Percentiles rank a stretch among this genome's conserved stretches.
Evolutionary conservation across 2,888 invertebrate genomes (phyloP).

Genomic region (Ichneumoninae sp.): DNA sequence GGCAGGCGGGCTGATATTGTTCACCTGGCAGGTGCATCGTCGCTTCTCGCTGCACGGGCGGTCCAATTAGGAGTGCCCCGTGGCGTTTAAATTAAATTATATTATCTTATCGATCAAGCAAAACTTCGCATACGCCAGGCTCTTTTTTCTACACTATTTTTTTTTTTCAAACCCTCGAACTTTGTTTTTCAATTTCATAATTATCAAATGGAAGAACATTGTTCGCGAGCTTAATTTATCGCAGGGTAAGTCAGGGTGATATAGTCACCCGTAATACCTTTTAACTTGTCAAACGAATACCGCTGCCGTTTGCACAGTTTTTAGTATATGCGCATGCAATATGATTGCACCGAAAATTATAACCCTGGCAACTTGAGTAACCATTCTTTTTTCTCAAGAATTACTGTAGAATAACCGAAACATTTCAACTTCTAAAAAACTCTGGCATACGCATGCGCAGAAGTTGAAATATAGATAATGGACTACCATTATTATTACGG

Average conservation of each 20-base stretch:
- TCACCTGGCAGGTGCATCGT: constrained; percentile 9
- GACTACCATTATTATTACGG: too few species aligned
- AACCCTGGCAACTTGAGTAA: too few species aligned
- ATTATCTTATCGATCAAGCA: constrained; percentile 44
- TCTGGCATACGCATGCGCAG: too few species aligned
- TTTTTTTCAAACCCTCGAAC: not conserved
- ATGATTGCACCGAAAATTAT: too few species aligned
- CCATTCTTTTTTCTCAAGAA: too few species aligned
- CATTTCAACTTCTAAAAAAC: too few species aligned
- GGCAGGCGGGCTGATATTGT: constrained; percentile 11
- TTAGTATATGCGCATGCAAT: too few species aligned
- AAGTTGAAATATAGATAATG: too few species aligned
- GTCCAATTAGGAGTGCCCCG: constrained; percentile 51
- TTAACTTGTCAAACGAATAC: not conserved
- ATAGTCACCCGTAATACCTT: not conserved
- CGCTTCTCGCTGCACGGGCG: not conserved
- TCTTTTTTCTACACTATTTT: constrained; percentile 19
- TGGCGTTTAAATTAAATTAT: constrained; percentile 16
- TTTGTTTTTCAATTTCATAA: not conserved
- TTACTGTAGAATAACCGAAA: too few species aligned
- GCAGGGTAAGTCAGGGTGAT: too few species aligned
- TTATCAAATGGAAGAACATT: not conserved
- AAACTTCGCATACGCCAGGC: not conserved
- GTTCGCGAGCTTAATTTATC: not conserved
- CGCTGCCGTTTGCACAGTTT: too few species aligned